Evolutionary conservation across 2,113 vertebrate species (phyloP), one percentile per base, ranked within the genome.

Genomic region (Chaetodon auriga): DNA sequence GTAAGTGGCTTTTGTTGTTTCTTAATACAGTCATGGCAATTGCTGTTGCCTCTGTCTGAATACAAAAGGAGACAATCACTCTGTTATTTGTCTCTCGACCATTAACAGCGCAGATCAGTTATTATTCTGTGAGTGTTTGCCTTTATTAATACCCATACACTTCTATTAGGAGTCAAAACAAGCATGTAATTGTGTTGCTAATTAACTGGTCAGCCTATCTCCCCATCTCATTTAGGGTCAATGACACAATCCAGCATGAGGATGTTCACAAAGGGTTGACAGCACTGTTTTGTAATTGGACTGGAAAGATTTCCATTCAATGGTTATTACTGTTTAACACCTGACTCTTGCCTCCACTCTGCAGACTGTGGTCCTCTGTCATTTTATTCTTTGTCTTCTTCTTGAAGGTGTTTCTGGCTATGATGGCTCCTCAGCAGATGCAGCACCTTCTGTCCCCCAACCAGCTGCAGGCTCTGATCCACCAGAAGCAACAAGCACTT

Each of bases 351-450:
- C 66, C 68, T 60, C 49, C 78, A 1, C 23, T 63, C 70, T 76
- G 73, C 1, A 35, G 53, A 74, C 16, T 77, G 38, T 23, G 25
- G 6, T 36, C 25, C 18, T 48, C 45, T 49, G 12, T 76, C 23
- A 35, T 49, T 45, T 63, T 8, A 19, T 66, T 61, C 6, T 41
- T 66, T 35, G 11, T 76, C 78, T 23, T 78, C 16, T 21, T 87
- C 72, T 51, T 65, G 70, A 88, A 99, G 97, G 95, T 97, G 87
- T 96, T 97, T 55, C 95, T 97, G 95, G 96, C 97, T 87, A 97
- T 97, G 97, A 97, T 98, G 97, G 96, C 96, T 90, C 96, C 97
- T 84, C 97, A 97, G 94, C 97, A 97, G 90, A 96, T 97, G 96
- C 97, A 98, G 93, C 96, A 97, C 89, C 96, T 97, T 81, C 95